These are phyloP conservation scores for Drosophila borealis DNA, from an alignment of 2,888 invertebrate genomes.

Conservation along the genomic window DNA sequence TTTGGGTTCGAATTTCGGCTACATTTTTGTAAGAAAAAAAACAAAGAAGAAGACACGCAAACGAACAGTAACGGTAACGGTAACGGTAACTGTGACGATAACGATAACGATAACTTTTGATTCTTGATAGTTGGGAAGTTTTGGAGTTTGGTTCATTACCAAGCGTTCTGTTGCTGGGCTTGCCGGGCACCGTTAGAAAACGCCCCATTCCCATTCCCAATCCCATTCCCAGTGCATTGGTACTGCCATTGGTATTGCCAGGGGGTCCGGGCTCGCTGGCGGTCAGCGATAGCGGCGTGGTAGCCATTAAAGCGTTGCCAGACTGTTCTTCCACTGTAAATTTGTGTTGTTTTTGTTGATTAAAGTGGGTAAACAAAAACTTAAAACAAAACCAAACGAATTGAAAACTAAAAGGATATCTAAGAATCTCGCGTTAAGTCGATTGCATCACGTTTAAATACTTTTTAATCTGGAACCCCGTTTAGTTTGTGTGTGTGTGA, in stretches of 20 bases:
- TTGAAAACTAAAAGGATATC: constrained; percentile 17
- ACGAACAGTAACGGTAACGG: constrained; percentile 23
- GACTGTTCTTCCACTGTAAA: constrained; percentile 85
- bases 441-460: constrained; percentile 27
- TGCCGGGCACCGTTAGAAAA: constrained; percentile 84
- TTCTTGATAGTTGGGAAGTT: constrained; percentile 24
- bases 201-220: constrained; percentile 83
- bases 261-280: constrained; percentile 77
- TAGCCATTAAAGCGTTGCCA: constrained; percentile 71
- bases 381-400: constrained; percentile 12
- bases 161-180: constrained; percentile 78
- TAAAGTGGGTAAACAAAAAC: constrained; percentile 15
- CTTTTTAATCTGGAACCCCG: constrained; percentile 1
- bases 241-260: constrained; percentile 72
- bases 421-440: constrained; percentile 34
- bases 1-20: constrained; percentile 22
- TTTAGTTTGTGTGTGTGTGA: neutral
- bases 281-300: constrained; percentile 79
- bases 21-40: constrained; percentile 25
- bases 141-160: constrained; percentile 57
- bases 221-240: constrained; percentile 77
- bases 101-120: constrained; percentile 42
- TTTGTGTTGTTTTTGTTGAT: constrained; percentile 42
- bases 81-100: constrained; percentile 38
- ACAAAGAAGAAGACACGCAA: constrained; percentile 23